Evolutionary conservation across 2,113 vertebrate species (phyloP).

Genomic region (Campylomormyrus tamandua): DNA sequence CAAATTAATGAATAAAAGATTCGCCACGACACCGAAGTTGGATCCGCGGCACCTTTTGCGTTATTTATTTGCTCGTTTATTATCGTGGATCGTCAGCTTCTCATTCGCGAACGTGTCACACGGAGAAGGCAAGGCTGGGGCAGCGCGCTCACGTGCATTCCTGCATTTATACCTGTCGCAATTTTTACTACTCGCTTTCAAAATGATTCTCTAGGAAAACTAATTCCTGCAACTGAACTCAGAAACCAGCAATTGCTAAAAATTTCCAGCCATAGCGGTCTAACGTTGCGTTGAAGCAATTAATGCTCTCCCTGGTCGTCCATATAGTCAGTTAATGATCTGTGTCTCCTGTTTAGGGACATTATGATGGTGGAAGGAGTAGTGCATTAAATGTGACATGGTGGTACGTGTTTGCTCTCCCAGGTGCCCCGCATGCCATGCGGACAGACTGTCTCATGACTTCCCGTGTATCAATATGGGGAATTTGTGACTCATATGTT

Average conservation of each 20-base stretch:
- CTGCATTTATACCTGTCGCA: neutral
- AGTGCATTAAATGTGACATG: constrained; percentile 27
- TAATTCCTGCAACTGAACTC: neutral
- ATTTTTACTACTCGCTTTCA: neutral
- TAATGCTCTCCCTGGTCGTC: constrained; percentile 58
- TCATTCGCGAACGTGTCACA: neutral
- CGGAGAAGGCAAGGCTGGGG: neutral
- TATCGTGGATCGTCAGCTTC: neutral
- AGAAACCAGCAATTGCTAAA: constrained; percentile 59
- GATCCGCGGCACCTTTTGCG: neutral
- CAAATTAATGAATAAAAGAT: constrained; percentile 7
- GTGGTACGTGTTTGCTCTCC: constrained; percentile 15
- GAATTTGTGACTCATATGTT: neutral
- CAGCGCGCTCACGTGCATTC: neutral
- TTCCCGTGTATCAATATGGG: neutral
- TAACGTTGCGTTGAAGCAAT: constrained; percentile 57
- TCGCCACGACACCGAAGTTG: neutral
- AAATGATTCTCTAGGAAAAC: neutral
- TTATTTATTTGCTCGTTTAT: neutral
- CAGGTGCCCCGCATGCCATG: neutral
- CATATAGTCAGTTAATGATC: constrained; percentile 53
- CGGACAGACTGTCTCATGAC: neutral
- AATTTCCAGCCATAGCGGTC: constrained; percentile 56
- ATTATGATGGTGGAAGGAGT: constrained; percentile 25
- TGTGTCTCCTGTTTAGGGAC: constrained; percentile 35